A percentile compares a stretch with the other conserved stretches of the same genome.
These are phyloP conservation scores for Agrilus cyanescens DNA, from an alignment of 2,888 invertebrate species.

Conservation along the genomic window DNA sequence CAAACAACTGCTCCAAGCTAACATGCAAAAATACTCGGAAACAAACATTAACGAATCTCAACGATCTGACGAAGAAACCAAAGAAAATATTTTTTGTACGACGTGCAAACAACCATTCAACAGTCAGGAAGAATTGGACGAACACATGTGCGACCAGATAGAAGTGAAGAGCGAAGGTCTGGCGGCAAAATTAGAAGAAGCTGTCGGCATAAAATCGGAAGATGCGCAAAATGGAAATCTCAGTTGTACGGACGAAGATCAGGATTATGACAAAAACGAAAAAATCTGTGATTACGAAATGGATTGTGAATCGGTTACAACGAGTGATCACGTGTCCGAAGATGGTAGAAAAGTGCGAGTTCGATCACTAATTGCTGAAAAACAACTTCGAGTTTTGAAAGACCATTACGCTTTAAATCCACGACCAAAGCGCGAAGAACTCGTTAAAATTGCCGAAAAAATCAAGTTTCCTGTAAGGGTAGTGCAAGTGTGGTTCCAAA, in stretches of 20 bases:
- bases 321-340: constrained; percentile 35
- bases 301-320: constrained; percentile 40
- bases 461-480: constrained; percentile 66
- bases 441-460: constrained; percentile 74
- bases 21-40: constrained; percentile 51
- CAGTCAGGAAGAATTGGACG: constrained; percentile 48
- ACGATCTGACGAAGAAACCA: constrained; percentile 31
- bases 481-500: constrained; percentile 95
- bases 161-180: constrained; percentile 59
- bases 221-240: constrained; percentile 43
- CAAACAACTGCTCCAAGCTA: constrained; percentile 59
- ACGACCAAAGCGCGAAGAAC: constrained; percentile 87
- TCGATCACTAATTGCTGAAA: constrained; percentile 87
- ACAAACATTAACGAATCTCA: constrained; percentile 30
- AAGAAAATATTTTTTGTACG: constrained; percentile 37
- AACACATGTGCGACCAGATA: constrained; percentile 59
- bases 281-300: constrained; percentile 43
- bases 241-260: constrained; percentile 47
- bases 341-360: constrained; percentile 75
- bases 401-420: constrained; percentile 84
- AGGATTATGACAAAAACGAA: constrained; percentile 37
- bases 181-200: constrained; percentile 65
- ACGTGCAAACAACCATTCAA: constrained; percentile 48
- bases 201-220: constrained; percentile 42
- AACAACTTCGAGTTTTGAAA: constrained; percentile 80